phyloP scores from a whole-genome alignment of 2,113 vertebrate species.

The Laterallus jamaicensis region DNA sequence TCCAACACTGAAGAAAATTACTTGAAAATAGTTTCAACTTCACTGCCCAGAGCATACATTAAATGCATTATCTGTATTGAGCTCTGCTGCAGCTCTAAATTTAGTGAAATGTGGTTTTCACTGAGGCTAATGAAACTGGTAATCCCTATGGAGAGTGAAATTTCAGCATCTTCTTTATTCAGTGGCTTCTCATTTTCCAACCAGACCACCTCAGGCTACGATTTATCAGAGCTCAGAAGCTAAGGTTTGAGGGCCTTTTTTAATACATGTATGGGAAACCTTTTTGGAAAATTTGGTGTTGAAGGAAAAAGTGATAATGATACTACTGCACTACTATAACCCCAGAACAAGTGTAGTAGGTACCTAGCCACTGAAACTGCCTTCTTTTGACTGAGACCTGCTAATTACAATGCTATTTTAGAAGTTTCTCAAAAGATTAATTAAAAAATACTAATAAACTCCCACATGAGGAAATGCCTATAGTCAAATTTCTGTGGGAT shows the following conservation, averaged over 20 bases:
- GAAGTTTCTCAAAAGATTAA: neutral
- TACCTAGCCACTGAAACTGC: neutral
- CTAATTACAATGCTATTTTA: too few relatives aligned
- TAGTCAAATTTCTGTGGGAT: neutral
- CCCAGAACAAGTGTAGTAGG: neutral
- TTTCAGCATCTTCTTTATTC: constrained; percentile 54
- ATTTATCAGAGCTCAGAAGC: constrained; percentile 1
- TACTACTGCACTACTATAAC: neutral
- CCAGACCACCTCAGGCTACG: constrained; percentile 15
- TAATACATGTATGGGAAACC: neutral
- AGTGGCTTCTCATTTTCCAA: constrained; percentile 32
- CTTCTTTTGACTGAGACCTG: neutral
- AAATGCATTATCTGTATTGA: constrained; percentile 60
- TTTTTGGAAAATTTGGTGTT: neutral
- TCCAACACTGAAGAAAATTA: constrained; percentile 60
- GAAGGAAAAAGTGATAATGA: neutral
- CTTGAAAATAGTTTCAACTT: constrained; percentile 68
- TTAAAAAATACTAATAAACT: too few relatives aligned
- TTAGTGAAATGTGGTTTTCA: constrained; percentile 66
- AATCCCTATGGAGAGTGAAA: constrained; percentile 56
- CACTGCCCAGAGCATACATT: constrained; percentile 63
- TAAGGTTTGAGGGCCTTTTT: neutral
- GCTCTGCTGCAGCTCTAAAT: constrained; percentile 57
- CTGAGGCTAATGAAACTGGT: constrained; percentile 55
- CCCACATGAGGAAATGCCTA: neutral